Evolutionary conservation across 2,113 vertebrate species (phyloP).

Genomic region (Talpa occidentalis): DNA sequence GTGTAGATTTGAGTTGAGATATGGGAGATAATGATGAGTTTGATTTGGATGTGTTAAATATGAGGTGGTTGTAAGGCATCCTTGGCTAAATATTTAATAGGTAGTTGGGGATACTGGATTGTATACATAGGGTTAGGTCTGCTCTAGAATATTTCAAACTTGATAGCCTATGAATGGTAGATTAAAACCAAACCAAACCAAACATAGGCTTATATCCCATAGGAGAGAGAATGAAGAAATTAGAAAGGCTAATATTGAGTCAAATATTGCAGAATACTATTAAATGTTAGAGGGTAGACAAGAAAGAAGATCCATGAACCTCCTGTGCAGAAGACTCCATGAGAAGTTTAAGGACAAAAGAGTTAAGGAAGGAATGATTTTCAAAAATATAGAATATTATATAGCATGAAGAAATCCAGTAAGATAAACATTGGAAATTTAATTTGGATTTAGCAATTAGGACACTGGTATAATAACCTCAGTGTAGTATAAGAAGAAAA

Average conservation of each 20-base stretch:
- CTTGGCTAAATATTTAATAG: not conserved
- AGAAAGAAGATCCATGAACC: not conserved
- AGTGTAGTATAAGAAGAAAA: not conserved
- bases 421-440: not conserved
- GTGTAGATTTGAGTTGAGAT: not conserved
- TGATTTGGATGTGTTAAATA: not conserved
- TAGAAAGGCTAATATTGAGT: not conserved
- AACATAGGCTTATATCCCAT: accelerated
- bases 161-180: not conserved
- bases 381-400: not conserved
- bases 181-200: not conserved
- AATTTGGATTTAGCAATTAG: not conserved
- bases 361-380: not conserved
- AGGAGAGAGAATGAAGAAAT: not conserved
- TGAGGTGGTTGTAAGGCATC: not conserved
- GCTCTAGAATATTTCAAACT: not conserved
- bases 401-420: not conserved
- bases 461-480: not conserved
- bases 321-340: not conserved
- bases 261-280: not conserved
- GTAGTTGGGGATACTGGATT: not conserved
- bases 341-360: not conserved
- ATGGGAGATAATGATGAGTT: not conserved
- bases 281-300: not conserved
- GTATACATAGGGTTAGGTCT: not conserved